Evolutionary conservation across 2,888 invertebrate genomes (phyloP).

Genomic region (Conchocele bisecta): DNA sequence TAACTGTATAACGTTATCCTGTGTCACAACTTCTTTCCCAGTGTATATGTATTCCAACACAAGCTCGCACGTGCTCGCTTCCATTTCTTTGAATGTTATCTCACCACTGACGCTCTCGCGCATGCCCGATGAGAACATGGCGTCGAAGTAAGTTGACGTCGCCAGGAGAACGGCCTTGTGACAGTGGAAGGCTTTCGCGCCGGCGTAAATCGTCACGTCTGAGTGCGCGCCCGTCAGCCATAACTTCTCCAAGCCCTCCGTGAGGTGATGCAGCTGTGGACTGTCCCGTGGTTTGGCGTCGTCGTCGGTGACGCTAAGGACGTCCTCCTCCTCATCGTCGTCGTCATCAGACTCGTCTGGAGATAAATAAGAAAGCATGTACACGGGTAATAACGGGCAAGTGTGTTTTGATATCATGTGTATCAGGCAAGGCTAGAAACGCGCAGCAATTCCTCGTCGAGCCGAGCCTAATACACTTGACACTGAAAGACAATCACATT

Average conservation of each 20-base stretch:
- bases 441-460: too few relatives aligned
- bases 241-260: slow-evolving; percentile 62
- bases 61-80: slow-evolving; percentile 89
- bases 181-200: slow-evolving; percentile 69
- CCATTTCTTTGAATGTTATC: slow-evolving; percentile 83
- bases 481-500: too few relatives aligned
- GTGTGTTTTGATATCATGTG: too few relatives aligned
- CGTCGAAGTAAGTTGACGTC: slow-evolving; percentile 74
- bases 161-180: slow-evolving; percentile 76
- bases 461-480: too few relatives aligned
- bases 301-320: slow-evolving; percentile 14
- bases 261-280: slow-evolving; percentile 50
- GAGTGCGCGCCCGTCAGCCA: slow-evolving; percentile 64
- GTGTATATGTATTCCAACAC: slow-evolving; percentile 93
- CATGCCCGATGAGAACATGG: slow-evolving; percentile 77
- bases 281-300: slow-evolving; percentile 9
- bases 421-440: too few relatives aligned
- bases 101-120: slow-evolving; percentile 71
- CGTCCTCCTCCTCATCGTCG: slow-evolving; percentile 25
- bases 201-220: slow-evolving; percentile 74
- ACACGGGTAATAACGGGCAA: too few relatives aligned
- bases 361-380: slow-evolving; percentile 9
- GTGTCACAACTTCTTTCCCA: slow-evolving; percentile 88
- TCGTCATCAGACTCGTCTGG: slow-evolving; percentile 41
- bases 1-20: slow-evolving; percentile 89